Percentiles rank a stretch among this genome's conserved stretches.
These are phyloP conservation scores for Pogonomyrmex barbatus DNA, from an alignment of 1,140 invertebrate genomes.

Conservation along the genomic window DNA sequence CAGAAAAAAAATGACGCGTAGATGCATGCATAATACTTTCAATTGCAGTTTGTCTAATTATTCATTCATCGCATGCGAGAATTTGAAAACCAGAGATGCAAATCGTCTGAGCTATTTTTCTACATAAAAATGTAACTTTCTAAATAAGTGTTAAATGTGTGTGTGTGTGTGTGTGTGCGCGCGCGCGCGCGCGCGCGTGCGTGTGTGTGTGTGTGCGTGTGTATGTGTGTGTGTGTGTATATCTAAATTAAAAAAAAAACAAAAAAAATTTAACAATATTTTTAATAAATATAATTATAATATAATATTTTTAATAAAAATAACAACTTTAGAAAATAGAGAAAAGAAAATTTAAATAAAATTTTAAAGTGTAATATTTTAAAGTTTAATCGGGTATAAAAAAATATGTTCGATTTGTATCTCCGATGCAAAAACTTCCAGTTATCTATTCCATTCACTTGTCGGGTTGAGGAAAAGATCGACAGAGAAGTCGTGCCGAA, in stretches of 20 bases:
- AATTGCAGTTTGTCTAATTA: conserved; percentile 5
- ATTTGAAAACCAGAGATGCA: conserved; percentile 18
- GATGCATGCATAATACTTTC: conserved; percentile 38
- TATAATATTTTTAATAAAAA: background rate
- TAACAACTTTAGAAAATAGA: background rate
- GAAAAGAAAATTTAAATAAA: background rate
- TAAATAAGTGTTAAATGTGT: background rate
- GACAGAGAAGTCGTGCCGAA: background rate
- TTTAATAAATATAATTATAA: background rate
- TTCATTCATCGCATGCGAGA: conserved; percentile 7
- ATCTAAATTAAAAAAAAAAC: background rate
- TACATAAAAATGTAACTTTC: conserved; percentile 2
- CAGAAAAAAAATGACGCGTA: conserved; percentile 3
- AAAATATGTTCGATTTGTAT: conserved; percentile 1
- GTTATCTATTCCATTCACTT: conserved; percentile 11
- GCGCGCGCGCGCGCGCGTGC: too few relatives aligned
- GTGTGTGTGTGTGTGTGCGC: background rate
- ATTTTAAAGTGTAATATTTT: background rate
- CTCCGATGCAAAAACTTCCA: background rate
- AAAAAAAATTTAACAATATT: background rate
- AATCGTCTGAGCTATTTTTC: background rate
- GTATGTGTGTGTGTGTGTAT: background rate
- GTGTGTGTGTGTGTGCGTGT: background rate
- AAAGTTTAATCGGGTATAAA: background rate
- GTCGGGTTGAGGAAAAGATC: background rate